Conservation (phyloP, 2,888 invertebrate genomes). For the Candidula unifasciata region DNA sequence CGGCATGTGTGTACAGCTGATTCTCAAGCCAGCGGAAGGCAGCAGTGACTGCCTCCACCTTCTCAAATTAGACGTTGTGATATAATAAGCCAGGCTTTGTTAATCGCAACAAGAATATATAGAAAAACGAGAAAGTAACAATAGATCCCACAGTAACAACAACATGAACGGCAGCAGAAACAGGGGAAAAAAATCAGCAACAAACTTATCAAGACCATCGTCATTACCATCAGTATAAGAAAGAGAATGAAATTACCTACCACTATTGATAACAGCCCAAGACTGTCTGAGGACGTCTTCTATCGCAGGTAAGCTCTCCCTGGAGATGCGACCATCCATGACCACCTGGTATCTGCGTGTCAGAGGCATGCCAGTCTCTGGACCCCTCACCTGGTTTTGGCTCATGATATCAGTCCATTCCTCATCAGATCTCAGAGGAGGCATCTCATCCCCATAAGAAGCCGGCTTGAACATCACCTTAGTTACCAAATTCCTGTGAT, state of each 20-base stretch:
- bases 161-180: neutral
- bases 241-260: neutral
- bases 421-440: neutral
- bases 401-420: neutral
- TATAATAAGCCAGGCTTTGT: no score
- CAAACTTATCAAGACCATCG: neutral
- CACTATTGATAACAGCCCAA: slow-evolving; percentile 19
- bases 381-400: neutral
- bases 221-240: no score
- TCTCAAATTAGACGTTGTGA: no score
- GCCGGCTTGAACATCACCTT: slow-evolving; percentile 31
- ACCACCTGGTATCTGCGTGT: slow-evolving; percentile 13
- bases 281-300: slow-evolving; percentile 5
- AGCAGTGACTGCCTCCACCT: no score
- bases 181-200: neutral
- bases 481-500: slow-evolving; percentile 24
- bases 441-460: neutral
- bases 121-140: no score
- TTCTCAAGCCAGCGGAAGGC: no score
- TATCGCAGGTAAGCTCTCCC: neutral
- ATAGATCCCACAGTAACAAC: no score
- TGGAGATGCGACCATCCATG: neutral
- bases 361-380: slow-evolving; percentile 2
- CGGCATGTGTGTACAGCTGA: no score
- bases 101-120: no score